phyloP scores from a whole-genome alignment of 1,140 invertebrate species.

The Micrasema minimum region DNA sequence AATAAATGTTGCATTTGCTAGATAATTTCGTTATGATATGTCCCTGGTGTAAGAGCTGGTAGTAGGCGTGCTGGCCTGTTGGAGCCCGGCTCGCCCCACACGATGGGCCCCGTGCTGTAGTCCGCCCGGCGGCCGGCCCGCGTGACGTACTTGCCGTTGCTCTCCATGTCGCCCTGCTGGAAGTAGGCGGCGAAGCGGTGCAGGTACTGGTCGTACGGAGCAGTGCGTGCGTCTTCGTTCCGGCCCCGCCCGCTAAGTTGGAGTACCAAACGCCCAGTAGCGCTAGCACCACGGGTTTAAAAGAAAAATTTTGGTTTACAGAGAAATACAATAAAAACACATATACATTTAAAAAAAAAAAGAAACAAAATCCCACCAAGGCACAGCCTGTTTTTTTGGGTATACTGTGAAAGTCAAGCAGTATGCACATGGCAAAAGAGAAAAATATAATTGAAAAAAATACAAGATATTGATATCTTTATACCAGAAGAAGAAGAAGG shows the following conservation, averaged over 20 bases:
- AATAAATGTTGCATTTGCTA: too few species aligned
- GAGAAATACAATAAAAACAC: too few species aligned
- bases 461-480: too few species aligned
- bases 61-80: constrained; percentile 99
- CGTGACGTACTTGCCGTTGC: constrained; percentile 97
- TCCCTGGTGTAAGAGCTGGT: constrained; percentile 96
- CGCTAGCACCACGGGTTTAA: constrained; percentile 95
- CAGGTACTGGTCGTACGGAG: constrained; percentile 99
- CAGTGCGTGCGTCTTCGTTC: constrained; percentile 94
- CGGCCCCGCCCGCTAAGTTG: constrained; percentile 95
- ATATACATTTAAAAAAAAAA: too few species aligned
- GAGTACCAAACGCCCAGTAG: constrained; percentile 96
- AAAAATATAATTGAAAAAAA: too few species aligned
- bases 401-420: too few species aligned
- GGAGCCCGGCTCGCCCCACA: constrained; percentile 98
- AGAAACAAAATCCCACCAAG: too few species aligned
- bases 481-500: too few species aligned
- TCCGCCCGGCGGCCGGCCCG: constrained; percentile 78
- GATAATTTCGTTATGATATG: constrained; percentile 51
- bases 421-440: too few species aligned
- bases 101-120: constrained; percentile 91
- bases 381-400: too few species aligned
- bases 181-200: constrained; percentile 99
- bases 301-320: too few species aligned
- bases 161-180: constrained; percentile 99